Base-by-base conservation (phyloP, 2,888 invertebrate species). In the Anthophora plumipes region DNA sequence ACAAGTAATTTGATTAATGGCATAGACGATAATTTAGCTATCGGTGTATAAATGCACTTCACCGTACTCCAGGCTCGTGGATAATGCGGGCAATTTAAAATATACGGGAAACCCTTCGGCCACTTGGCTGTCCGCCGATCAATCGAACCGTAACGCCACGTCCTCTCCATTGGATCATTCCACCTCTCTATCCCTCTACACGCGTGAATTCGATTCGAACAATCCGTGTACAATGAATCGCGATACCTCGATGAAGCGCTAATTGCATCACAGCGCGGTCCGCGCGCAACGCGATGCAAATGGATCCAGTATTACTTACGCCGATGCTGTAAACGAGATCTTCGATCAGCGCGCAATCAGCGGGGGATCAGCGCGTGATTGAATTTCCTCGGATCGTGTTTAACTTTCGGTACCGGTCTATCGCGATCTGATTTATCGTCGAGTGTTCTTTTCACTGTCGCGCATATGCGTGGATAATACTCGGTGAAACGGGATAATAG, bases 171-270 rank as follows among this genome's bases (percentile, higher is more conserved):
- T 20, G 4, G 8, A 14, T 8, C 14, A n/a, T 6, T 37, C 41
- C 5, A 3, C 12, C 3, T 20, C 25, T 14, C 25, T 14, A 14
- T 25, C 31, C 17, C 9, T 57, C 55, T 31, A 17, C 6, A 79
- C 22, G 25, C 61, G 61, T 31, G 17, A 84, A 82, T 75, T 69
- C 77, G 77, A 66, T 85, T 77, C 75, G 63, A 74, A 70, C 52
- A 60, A 59, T 63, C 77, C 66, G 78, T 68, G 63, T 75, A 81
- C 73, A 78, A 70, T 83, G 82, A 85, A 89, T 89, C 87, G 88
- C 84, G 88, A 84, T 78, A 85, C 86, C 85, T 83, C 86, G 88
- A 88, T 89, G 88, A 89, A 86, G 86, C 87, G 88, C 85, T 91
- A 89, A 90, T 90, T 89, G 86, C 85, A 88, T 89, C 87, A 85